phyloP scores from a whole-genome alignment of 92 coral and sea anemone species.

The Montipora capitata region DNA sequence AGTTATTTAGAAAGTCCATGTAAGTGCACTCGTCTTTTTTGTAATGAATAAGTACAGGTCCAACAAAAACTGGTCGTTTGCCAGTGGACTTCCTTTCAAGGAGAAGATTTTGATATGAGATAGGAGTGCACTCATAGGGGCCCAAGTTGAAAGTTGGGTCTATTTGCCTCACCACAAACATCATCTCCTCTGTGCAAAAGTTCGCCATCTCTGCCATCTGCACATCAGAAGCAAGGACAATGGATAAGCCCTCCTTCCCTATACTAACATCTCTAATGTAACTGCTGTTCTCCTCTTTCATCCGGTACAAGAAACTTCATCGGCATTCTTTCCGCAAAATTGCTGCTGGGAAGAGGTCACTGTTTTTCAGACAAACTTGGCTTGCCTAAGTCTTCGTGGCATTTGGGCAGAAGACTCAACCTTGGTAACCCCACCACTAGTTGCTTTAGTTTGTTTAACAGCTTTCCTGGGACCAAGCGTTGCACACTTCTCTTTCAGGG shows the following conservation, averaged over 20 bases:
- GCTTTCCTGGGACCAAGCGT: constrained; percentile 34
- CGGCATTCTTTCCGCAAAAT: constrained; percentile 1
- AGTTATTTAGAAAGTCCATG: constrained; percentile 33
- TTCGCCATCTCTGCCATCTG: constrained; percentile 44
- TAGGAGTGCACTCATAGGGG: constrained; percentile 48
- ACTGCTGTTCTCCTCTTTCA: constrained; percentile 29
- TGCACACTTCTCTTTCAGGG: constrained; percentile 42
- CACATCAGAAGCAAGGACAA: constrained; percentile 35
- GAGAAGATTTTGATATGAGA: constrained; percentile 39
- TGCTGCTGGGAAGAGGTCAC: constrained; percentile 25
- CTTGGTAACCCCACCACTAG: constrained; percentile 38
- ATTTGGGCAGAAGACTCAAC: constrained; percentile 25
- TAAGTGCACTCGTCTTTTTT: constrained; percentile 44
- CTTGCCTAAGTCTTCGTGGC: constrained; percentile 42
- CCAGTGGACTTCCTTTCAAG: constrained; percentile 45
- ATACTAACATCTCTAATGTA: constrained; percentile 38
- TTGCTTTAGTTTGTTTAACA: constrained; percentile 20
- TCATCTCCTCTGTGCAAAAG: constrained; percentile 25
- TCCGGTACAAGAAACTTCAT: constrained; percentile 13
- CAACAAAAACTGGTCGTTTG: constrained; percentile 46
- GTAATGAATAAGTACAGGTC: constrained; percentile 52
- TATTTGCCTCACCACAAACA: constrained; percentile 28
- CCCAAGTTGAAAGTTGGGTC: constrained; percentile 56
- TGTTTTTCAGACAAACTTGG: constrained; percentile 11
- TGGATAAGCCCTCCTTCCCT: constrained; percentile 25